These are phyloP conservation scores for Chrysemys picta DNA, from an alignment of 2,113 vertebrate species.

Conservation along the genomic window DNA sequence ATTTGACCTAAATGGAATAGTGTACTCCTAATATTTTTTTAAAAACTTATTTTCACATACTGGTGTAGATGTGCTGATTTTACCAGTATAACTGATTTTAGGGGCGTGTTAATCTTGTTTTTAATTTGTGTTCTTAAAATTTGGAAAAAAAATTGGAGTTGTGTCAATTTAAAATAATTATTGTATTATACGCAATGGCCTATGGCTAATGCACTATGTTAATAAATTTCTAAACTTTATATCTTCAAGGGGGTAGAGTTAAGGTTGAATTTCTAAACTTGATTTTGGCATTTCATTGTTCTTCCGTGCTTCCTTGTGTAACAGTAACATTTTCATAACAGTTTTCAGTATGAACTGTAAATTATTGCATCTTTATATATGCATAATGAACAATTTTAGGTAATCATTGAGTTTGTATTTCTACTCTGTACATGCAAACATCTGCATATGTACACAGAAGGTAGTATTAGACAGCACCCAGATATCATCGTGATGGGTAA, in stretches of 20 bases:
- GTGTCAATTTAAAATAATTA: not conserved
- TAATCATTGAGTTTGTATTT: not conserved
- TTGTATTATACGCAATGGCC: not conserved
- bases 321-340: not conserved
- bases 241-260: accelerated
- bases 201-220: not conserved
- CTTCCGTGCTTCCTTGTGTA: not conserved
- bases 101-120: not conserved
- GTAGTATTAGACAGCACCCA: accelerated
- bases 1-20: not conserved
- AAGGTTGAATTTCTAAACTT: not conserved
- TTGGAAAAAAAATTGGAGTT: not conserved
- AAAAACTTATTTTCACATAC: not conserved
- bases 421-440: accelerated
- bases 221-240: accelerated
- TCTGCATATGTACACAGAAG: not conserved
- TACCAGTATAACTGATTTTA: not conserved
- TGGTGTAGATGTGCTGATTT: not conserved
- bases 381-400: accelerated
- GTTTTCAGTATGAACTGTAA: not conserved
- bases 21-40: not conserved
- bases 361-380: not conserved
- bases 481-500: not conserved
- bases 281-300: not conserved
- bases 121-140: not conserved